A percentile compares a stretch with the other conserved stretches of the same genome.
phyloP scores from a whole-genome alignment of 1,140 invertebrate genomes.

The Calosoma granatense region DNA sequence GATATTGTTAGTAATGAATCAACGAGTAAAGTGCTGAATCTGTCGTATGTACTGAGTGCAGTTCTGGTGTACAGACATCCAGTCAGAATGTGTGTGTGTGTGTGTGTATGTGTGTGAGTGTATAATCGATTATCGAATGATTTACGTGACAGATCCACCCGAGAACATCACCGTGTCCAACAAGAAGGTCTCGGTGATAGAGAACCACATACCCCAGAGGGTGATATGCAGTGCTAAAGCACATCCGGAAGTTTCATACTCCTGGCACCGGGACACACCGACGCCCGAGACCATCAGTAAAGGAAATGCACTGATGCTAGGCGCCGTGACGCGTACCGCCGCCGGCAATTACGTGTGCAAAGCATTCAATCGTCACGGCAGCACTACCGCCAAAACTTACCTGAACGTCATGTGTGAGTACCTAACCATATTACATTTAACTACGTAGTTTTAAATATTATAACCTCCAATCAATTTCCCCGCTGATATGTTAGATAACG shows the following conservation, averaged over 20 bases:
- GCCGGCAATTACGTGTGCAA: constrained; percentile 66
- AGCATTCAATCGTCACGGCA: constrained; percentile 66
- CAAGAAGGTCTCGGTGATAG: constrained; percentile 59
- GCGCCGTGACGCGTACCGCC: constrained; percentile 46
- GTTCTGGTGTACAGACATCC: no score
- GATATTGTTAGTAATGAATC: no score
- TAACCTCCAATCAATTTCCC: no score
- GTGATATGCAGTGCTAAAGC: constrained; percentile 67
- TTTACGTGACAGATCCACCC: constrained; percentile 59
- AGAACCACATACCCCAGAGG: constrained; percentile 61
- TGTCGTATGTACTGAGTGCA: no score
- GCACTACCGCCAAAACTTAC: constrained; percentile 47
- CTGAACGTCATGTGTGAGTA: constrained; percentile 76
- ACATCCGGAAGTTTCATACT: constrained; percentile 56
- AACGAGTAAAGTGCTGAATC: no score
- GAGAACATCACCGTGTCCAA: constrained; percentile 70
- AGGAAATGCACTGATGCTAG: constrained; percentile 44
- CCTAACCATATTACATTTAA: constrained; percentile 9
- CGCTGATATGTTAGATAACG: no score
- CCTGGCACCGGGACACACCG: constrained; percentile 50
- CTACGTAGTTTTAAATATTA: no score
- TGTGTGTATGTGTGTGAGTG: no score
- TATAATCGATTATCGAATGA: no score
- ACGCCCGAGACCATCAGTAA: constrained; percentile 37
- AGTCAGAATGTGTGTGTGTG: no score